phyloP scores from a whole-genome alignment of 1,140 invertebrate genomes.

The Drosophila seguyi region DNA sequence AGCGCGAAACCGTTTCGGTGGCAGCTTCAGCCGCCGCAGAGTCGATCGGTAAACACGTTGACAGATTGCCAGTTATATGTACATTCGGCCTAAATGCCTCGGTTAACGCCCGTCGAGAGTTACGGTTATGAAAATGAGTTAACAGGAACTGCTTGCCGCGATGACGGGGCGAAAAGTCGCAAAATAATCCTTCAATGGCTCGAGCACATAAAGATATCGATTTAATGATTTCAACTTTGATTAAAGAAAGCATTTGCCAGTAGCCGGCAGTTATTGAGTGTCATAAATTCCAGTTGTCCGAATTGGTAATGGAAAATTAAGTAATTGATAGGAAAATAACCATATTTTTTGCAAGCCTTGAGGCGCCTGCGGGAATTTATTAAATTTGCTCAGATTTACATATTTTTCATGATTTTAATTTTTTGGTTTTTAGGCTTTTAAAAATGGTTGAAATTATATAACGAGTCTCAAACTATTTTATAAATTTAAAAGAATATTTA shows the following conservation, averaged over 20 bases:
- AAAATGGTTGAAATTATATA: background rate
- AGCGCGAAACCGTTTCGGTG: constrained; percentile 15
- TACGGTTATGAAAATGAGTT: constrained; percentile 9
- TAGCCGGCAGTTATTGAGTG: constrained; percentile 10
- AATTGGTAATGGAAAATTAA: background rate
- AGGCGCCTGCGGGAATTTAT: background rate
- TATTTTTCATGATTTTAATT: background rate
- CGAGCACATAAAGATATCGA: background rate
- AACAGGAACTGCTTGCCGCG: constrained; percentile 19
- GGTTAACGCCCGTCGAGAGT: constrained; percentile 30
- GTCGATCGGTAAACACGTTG: constrained; percentile 43
- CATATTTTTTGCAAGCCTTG: no score
- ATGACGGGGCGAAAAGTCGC: constrained; percentile 22
- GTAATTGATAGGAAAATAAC: background rate
- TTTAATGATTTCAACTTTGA: constrained; percentile 16
- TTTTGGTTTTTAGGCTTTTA: background rate
- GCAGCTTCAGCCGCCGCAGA: constrained; percentile 16
- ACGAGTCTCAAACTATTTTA: background rate
- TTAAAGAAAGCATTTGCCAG: constrained; percentile 7
- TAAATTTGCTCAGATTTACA: background rate
- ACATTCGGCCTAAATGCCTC: constrained; percentile 43
- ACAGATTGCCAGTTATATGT: constrained; percentile 52
- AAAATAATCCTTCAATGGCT: constrained; percentile 25
- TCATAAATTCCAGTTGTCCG: background rate
- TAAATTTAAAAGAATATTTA: no score